Conservation (phyloP, 2,888 invertebrate genomes). For the Seira musarum region DNA sequence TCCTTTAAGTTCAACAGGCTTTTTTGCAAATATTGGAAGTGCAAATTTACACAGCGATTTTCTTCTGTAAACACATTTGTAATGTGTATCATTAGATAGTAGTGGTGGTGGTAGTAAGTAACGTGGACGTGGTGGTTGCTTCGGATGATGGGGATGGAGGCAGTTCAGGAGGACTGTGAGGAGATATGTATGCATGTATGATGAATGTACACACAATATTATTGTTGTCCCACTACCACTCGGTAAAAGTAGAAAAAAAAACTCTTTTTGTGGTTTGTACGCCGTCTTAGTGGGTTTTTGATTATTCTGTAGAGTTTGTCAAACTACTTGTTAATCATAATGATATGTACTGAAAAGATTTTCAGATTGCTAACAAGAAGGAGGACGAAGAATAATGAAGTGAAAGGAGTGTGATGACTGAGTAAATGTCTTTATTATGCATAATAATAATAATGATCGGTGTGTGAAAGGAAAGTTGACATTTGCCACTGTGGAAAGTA, state of each 20-base stretch:
- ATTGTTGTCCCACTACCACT: neutral
- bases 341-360: constrained; percentile 25
- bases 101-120: constrained; percentile 1
- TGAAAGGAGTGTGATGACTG: neutral
- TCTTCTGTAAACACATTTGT: constrained; percentile 63
- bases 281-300: constrained; percentile 50
- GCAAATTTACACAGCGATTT: constrained; percentile 66
- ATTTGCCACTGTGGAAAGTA: neutral
- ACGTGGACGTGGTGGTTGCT: neutral
- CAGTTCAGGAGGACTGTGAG: neutral
- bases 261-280: constrained; percentile 35
- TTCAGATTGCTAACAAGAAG: constrained; percentile 18
- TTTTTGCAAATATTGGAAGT: constrained; percentile 66
- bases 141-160: neutral
- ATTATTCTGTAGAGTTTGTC: constrained; percentile 42
- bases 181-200: constrained; percentile 1
- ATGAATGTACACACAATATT: constrained; percentile 10
- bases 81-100: constrained; percentile 58
- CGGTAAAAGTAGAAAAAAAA: constrained; percentile 20
- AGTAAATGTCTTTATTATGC: neutral
- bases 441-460: neutral
- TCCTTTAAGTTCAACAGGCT: constrained; percentile 65
- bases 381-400: neutral
- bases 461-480: neutral
- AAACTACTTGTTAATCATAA: constrained; percentile 51